Base-by-base conservation (phyloP, 2,797 vertebrate genomes). In the Rhodeus uyekii region DNA sequence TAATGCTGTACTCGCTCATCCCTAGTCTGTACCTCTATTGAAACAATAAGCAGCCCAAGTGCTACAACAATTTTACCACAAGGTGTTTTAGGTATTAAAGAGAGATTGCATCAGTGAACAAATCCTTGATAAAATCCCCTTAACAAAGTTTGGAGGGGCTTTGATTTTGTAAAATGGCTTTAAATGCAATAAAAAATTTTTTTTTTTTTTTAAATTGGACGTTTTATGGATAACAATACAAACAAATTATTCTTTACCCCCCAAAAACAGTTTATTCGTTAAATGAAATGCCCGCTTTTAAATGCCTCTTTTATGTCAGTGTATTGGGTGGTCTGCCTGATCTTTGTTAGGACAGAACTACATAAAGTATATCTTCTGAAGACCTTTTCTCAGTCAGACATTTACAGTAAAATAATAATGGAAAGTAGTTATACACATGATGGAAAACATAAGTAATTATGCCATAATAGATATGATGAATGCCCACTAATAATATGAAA, bases 401-500 rank as follows among this genome's bases (percentile, higher is more conserved):
- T 72, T 73, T 73, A 64, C 42, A 48, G 42, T 58, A 63, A 48
- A 80, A 50, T 73, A 50, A 81, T 63, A 48, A 63, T 22, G 42
- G 16, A 72, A 63, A 48, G n/a, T 32, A 38, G 67, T 73, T 72
- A 27, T 5, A 74, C 44, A 42, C 69, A 74, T 32, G 58, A 53
- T 73, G 32, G 36, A 81, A 74, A 53, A 39, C 34, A 32, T 64
- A 53, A 64, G 24, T 9, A 79, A 68, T 34, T 36, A 34, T 16
- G 42, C 10, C 60, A 64, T 64, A 22, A 50, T 14, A 81, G 32
- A 81, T 48, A 72, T 61, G 44, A 36, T 50, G 36, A 38, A 81
- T 63, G 58, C 39, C 55, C 68, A 73, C 42, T 63, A 73, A 73
- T 81, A 73, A 73, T 81, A 39, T 63, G 13, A 53, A 65, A 74